A percentile compares a stretch with the other conserved stretches of the same genome.
Evolutionary conservation across 2,888 invertebrate species (phyloP).

Genomic region (Pristionchus exspectatus): DNA sequence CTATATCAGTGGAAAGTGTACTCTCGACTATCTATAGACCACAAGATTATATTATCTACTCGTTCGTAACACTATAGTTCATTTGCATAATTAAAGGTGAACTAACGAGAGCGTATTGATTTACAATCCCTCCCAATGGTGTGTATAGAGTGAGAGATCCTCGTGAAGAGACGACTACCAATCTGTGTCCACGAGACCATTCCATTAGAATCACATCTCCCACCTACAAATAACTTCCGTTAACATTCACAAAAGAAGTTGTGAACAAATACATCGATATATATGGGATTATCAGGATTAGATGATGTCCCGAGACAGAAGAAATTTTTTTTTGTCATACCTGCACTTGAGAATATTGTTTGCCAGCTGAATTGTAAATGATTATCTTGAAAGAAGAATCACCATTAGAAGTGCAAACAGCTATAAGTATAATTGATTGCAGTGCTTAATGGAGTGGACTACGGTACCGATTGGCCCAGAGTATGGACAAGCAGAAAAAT

Average conservation of each 20-base stretch:
- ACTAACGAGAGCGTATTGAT: slow-evolving; percentile 10
- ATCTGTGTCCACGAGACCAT: slow-evolving; percentile 62
- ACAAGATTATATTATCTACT: too few species aligned
- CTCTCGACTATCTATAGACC: too few species aligned
- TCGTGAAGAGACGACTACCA: slow-evolving; percentile 17
- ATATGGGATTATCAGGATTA: not conserved
- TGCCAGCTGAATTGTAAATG: slow-evolving; percentile 39
- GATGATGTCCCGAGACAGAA: too few species aligned
- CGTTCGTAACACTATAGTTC: too few species aligned
- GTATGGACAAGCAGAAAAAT: slow-evolving; percentile 67
- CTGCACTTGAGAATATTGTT: not conserved
- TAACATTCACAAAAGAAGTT: not conserved
- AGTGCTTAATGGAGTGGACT: not conserved
- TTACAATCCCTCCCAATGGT: slow-evolving; percentile 45
- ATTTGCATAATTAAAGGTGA: not conserved
- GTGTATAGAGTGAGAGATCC: slow-evolving; percentile 6
- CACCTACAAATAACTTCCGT: slow-evolving; percentile 29
- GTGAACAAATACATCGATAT: not conserved
- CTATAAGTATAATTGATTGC: not conserved
- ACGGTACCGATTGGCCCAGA: slow-evolving; percentile 67
- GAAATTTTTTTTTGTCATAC: not conserved
- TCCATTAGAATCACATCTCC: slow-evolving; percentile 61
- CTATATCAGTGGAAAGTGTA: too few species aligned
- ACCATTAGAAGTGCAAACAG: slow-evolving; percentile 27
- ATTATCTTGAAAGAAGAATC: slow-evolving; percentile 47